A percentile compares a stretch with the other conserved stretches of the same genome.
Conservation (phyloP, 2,113 vertebrate species). For the Hypanus sabinus region DNA sequence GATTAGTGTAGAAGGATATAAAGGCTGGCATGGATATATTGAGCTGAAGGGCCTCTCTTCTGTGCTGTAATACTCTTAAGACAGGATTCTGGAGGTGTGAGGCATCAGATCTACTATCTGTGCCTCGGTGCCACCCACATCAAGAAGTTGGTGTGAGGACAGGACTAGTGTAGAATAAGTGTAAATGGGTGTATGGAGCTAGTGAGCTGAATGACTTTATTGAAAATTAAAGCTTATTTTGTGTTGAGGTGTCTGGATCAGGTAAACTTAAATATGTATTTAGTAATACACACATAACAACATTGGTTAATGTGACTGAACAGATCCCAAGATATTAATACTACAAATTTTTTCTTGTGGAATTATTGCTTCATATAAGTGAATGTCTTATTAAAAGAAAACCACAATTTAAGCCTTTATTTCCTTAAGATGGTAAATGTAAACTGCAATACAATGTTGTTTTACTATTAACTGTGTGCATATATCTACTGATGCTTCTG, state of each 20-base stretch:
- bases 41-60: too few species aligned
- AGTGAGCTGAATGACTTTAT: too few species aligned
- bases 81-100: too few species aligned
- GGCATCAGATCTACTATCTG: too few species aligned
- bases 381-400: not conserved
- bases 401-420: not conserved
- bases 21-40: too few species aligned
- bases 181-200: too few species aligned
- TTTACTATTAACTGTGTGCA: not conserved
- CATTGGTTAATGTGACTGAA: not conserved
- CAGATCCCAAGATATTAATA: not conserved
- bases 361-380: not conserved
- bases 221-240: not conserved
- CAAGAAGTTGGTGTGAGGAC: too few species aligned
- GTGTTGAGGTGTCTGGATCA: not conserved
- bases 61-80: too few species aligned
- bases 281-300: not conserved
- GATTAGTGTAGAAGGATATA: too few species aligned
- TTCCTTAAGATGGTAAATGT: not conserved
- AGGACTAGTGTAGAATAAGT: too few species aligned
- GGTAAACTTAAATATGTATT: not conserved
- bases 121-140: too few species aligned
- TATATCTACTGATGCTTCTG: too few species aligned
- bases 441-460: not conserved
- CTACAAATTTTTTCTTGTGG: not conserved